phyloP scores from a whole-genome alignment of 2,113 vertebrate species.

The Tylochromis polylepis region DNA sequence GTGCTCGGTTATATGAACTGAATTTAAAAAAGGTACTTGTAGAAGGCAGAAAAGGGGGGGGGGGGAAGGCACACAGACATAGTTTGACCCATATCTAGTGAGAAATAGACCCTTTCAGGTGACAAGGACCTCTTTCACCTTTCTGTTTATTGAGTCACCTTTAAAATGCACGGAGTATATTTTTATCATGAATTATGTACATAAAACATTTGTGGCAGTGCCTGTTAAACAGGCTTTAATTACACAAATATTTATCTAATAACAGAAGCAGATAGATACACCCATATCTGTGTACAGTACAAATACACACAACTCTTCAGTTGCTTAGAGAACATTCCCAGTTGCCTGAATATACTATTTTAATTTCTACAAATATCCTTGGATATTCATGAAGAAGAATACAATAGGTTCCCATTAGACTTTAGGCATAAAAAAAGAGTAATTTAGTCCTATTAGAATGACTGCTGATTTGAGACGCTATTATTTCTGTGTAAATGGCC shows the following conservation, averaged over 20 bases:
- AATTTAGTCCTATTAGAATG: constrained; percentile 56
- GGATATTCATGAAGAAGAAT: background rate
- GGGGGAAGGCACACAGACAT: no score
- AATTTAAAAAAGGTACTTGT: constrained; percentile 50
- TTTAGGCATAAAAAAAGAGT: background rate
- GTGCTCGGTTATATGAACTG: constrained; percentile 56
- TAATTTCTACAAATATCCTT: background rate
- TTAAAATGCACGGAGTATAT: background rate
- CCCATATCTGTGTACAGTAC: background rate
- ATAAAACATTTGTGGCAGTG: background rate
- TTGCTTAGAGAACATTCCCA: background rate
- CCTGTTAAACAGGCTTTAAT: background rate
- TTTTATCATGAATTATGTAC: background rate
- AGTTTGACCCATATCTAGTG: constrained; percentile 28
- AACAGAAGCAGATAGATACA: background rate
- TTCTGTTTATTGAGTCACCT: constrained; percentile 10
- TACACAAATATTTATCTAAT: background rate
- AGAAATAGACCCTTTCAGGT: constrained; percentile 22
- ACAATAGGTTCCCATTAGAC: background rate
- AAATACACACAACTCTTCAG: background rate
- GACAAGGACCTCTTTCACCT: constrained; percentile 21
- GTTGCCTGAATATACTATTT: background rate
- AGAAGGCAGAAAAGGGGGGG: constrained; percentile 5
- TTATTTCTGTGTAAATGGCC: constrained; percentile 56
- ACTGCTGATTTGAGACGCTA: constrained; percentile 41